Conservation (phyloP, 2,797 vertebrate genomes). For the Sebastes alutus region DNA sequence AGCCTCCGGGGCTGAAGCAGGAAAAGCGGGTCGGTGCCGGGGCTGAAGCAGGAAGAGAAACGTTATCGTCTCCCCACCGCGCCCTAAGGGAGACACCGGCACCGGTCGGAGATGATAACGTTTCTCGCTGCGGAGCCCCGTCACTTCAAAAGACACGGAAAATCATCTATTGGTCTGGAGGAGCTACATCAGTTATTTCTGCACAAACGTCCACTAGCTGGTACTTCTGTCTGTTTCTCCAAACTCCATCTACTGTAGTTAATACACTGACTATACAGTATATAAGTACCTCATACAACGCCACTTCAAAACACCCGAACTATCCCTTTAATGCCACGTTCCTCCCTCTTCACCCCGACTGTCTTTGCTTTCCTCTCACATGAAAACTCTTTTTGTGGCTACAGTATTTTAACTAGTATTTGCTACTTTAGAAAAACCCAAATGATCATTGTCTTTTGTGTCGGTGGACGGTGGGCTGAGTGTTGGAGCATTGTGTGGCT, state of each 20-base stretch:
- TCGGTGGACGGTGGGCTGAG: slow-evolving; percentile 43
- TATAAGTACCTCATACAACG: background rate
- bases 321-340: background rate
- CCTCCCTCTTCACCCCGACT: slow-evolving; percentile 8
- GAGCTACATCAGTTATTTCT: too few relatives aligned
- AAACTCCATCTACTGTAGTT: background rate
- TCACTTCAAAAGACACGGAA: too few relatives aligned
- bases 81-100: too few relatives aligned
- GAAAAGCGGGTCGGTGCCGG: too few relatives aligned
- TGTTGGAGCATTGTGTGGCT: slow-evolving; percentile 44
- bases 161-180: too few relatives aligned
- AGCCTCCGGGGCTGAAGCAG: too few relatives aligned
- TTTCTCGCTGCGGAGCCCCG: too few relatives aligned
- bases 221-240: background rate
- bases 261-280: background rate
- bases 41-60: too few relatives aligned
- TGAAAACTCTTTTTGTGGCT: slow-evolving; percentile 50
- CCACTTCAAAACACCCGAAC: background rate
- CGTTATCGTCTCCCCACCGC: too few relatives aligned
- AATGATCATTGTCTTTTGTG: slow-evolving; percentile 52
- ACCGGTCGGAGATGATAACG: too few relatives aligned
- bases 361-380: slow-evolving; percentile 53
- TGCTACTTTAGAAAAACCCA: slow-evolving; percentile 61
- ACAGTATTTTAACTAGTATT: slow-evolving; percentile 66
- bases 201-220: background rate